A percentile compares a stretch with the other conserved stretches of the same genome.
Conservation (phyloP, 2,888 invertebrate species). For the Patella pellucida region DNA sequence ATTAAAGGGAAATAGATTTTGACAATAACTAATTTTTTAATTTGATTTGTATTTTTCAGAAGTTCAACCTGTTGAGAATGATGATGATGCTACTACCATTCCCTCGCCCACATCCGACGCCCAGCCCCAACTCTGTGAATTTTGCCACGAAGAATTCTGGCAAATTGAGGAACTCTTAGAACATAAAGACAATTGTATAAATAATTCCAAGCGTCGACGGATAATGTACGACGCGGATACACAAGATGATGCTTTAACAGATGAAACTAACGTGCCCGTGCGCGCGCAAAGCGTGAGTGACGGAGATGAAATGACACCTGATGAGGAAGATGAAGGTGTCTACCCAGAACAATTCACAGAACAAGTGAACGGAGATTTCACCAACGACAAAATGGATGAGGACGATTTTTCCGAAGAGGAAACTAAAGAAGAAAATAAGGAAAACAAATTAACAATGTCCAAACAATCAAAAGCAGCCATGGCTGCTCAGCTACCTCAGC, state of each 20-base stretch:
- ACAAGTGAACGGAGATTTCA: constrained; percentile 1
- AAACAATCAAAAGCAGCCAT: constrained; percentile 25
- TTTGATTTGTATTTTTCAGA: constrained; percentile 1
- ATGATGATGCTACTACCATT: background rate
- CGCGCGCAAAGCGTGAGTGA: background rate
- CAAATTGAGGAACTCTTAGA: background rate
- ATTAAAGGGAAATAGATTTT: too few species aligned
- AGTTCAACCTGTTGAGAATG: background rate
- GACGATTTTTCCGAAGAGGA: constrained; percentile 41
- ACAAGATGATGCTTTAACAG: background rate
- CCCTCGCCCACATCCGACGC: background rate
- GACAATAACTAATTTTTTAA: too few species aligned
- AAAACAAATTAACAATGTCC: constrained; percentile 25
- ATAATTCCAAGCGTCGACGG: background rate
- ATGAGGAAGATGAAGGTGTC: background rate
- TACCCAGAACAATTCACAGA: background rate
- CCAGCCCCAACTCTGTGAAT: constrained; percentile 5
- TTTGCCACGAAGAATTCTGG: constrained; percentile 2
- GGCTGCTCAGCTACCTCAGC: constrained; percentile 27
- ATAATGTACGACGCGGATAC: background rate
- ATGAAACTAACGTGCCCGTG: background rate
- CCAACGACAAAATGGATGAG: constrained; percentile 23
- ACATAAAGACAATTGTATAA: constrained; percentile 3
- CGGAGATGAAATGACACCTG: background rate
- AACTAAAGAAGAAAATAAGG: constrained; percentile 31